Percentiles rank a stretch among this genome's conserved stretches.
These are phyloP conservation scores for Heliangelus exortis DNA, from an alignment of 2,797 vertebrate species.

Conservation along the genomic window DNA sequence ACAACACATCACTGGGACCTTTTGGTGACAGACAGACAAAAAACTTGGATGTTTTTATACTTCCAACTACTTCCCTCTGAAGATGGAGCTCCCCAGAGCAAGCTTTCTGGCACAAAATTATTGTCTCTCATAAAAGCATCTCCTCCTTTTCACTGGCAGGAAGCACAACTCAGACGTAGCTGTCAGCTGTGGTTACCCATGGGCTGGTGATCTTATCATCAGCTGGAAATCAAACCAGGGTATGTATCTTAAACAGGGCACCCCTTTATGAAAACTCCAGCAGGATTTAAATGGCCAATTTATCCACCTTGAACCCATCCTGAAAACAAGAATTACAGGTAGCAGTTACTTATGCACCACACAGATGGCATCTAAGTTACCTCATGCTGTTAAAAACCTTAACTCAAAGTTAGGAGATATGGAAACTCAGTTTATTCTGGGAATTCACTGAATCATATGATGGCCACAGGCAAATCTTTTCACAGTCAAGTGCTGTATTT, in stretches of 20 bases:
- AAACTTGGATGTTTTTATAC: neutral
- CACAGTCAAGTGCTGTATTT: slow-evolving; percentile 19
- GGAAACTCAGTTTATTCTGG: neutral
- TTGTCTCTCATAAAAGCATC: neutral
- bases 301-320: neutral
- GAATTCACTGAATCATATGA: slow-evolving; percentile 33
- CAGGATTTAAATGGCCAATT: neutral
- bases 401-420: slow-evolving; percentile 9
- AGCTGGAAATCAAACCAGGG: neutral
- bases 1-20: neutral
- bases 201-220: neutral
- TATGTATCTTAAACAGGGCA: neutral
- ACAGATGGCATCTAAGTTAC: neutral
- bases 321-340: neutral
- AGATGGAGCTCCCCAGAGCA: neutral
- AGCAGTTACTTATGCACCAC: neutral
- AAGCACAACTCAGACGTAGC: accelerated
- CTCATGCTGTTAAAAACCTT: neutral
- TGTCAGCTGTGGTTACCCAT: neutral
- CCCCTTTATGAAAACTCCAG: neutral
- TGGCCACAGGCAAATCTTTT: slow-evolving; percentile 21
- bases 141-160: neutral
- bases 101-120: neutral
- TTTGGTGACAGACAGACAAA: neutral
- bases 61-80: neutral